A percentile compares a stretch with the other conserved stretches of the same genome.
phyloP scores from a whole-genome alignment of 2,888 invertebrate genomes.

The Globia sparganii region DNA sequence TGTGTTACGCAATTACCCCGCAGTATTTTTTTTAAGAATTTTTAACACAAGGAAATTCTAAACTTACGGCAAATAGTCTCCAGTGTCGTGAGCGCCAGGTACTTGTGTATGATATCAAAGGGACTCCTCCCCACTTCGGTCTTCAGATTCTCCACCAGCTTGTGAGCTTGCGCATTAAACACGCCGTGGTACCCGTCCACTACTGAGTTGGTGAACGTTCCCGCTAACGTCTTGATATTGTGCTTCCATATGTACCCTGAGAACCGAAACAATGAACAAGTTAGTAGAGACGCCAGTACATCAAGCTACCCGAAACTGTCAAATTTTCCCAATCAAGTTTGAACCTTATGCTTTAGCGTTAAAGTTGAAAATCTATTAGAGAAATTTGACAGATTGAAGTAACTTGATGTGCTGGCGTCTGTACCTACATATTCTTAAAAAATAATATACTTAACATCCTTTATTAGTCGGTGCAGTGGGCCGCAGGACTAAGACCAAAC shows the following conservation, averaged over 20 bases:
- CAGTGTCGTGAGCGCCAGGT: slow-evolving; percentile 76
- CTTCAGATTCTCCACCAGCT: slow-evolving; percentile 69
- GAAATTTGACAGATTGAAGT: no score
- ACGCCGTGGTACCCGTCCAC: slow-evolving; percentile 78
- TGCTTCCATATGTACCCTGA: slow-evolving; percentile 77
- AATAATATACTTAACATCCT: not conserved
- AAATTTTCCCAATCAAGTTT: no score
- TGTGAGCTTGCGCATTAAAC: slow-evolving; percentile 77
- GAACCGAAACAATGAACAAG: not conserved
- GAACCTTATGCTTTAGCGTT: no score
- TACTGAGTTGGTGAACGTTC: slow-evolving; percentile 74
- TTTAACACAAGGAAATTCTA: not conserved
- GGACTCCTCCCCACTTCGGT: slow-evolving; percentile 72
- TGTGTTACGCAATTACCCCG: no score
- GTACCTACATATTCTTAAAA: not conserved
- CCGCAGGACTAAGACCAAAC: not conserved
- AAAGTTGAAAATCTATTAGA: no score
- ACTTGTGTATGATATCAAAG: slow-evolving; percentile 73
- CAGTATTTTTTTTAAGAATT: not conserved
- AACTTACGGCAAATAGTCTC: slow-evolving; percentile 83
- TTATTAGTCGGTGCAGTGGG: not conserved
- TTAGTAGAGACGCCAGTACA: no score
- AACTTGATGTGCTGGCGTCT: no score
- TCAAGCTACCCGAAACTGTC: no score
- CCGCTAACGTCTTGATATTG: slow-evolving; percentile 79